Conservation (phyloP, 2,797 vertebrate genomes). For the Alfaro cultratus region DNA sequence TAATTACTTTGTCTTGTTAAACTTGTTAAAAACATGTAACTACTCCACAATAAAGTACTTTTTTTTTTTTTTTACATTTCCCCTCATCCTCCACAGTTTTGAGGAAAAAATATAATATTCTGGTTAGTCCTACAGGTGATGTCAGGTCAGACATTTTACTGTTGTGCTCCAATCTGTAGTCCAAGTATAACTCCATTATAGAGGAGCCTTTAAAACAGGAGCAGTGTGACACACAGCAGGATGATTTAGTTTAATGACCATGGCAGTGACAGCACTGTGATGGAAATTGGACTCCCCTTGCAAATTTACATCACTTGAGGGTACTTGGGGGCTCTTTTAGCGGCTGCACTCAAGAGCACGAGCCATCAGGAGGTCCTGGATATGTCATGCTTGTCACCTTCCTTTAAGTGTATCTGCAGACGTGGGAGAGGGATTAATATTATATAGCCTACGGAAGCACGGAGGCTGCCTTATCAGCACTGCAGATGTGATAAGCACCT, state of each 20-base stretch:
- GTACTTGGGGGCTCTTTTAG: conserved; percentile 81
- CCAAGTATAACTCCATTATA: conserved; percentile 82
- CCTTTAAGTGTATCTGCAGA: conserved; percentile 83
- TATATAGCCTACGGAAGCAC: conserved; percentile 83
- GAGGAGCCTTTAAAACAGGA: conserved; percentile 78
- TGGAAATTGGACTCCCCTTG: conserved; percentile 82
- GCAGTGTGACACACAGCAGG: conserved; percentile 78
- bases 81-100: conserved; percentile 40
- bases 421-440: conserved; percentile 86
- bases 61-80: conserved; percentile 33
- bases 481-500: conserved; percentile 80
- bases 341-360: conserved; percentile 78
- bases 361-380: conserved; percentile 87
- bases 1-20: conserved; percentile 7
- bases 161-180: conserved; percentile 76
- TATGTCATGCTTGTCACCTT: conserved; percentile 87
- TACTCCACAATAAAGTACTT: conserved; percentile 36
- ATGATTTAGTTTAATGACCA: conserved; percentile 86
- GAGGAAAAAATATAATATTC: conserved; percentile 66
- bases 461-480: conserved; percentile 79
- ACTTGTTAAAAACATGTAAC: conserved; percentile 3
- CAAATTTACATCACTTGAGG: conserved; percentile 84
- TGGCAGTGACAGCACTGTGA: conserved; percentile 82
- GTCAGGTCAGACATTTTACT: conserved; percentile 69
- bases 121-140: conserved; percentile 53